Base-by-base conservation (phyloP, 2,888 invertebrate genomes). In the Spisula solida region DNA sequence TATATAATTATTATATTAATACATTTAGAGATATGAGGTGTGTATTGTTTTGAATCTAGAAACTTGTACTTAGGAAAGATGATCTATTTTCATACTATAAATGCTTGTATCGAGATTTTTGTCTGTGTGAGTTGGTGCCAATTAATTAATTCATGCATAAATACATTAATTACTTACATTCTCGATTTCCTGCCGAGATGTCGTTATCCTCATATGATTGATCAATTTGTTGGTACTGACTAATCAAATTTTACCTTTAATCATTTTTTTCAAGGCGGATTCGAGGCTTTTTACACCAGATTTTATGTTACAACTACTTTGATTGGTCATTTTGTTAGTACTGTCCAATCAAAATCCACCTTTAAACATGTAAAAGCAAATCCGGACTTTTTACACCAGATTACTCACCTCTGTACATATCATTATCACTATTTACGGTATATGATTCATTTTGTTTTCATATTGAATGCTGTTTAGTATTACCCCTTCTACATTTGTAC, bases 51-150 rank as follows among this genome's bases (percentile, higher is more conserved):
- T 75, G 16, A 75, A 4, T 31, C 18, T 31, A 75, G 70, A 16
- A 25, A 70, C 31, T 70, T 70, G n/a, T 31, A 70, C n/a, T 2
- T 70, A 31, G 70, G 29, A 31, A 70, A 70, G 70, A 70, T 70
- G 31, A 70, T 70, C 70, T 70, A 70, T 70, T 70, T 70, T 70
- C 70, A 70, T 70, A 70, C 16, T 31, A 70, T 70, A 70, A 6
- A 70, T 31, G 16, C 31, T 70, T 70, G 29, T n/a, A 70, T 14
- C 8, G 70, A 29, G 29, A 4, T 31, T 70, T 16, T n/a, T 25
- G 14, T 14, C 31, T 70, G 70, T 70, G 10, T 31, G 29, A 70
- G 6, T n/a, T 70, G 31, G 14, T 70, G 12, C 29, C 18, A 31
- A 1, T 25, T 66, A 5, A n/a, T 31, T 70, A n/a, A 5, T 60